These are phyloP conservation scores for Cryptotermes secundus DNA, from an alignment of 1,140 invertebrate species.

Conservation along the genomic window DNA sequence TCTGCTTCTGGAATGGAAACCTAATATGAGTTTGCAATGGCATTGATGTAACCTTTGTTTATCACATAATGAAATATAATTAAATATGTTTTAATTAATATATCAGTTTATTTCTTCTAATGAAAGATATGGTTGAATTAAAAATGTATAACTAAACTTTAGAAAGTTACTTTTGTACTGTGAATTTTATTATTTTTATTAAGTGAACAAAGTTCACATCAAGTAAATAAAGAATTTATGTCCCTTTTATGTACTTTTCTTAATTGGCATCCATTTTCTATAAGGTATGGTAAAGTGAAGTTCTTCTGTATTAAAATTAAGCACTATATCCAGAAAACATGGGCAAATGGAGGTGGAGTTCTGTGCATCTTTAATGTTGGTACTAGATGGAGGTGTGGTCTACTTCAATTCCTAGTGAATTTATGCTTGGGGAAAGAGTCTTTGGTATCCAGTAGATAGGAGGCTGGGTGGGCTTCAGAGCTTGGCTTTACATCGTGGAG, in stretches of 20 bases:
- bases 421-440: too few species aligned
- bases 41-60: constrained; percentile 4
- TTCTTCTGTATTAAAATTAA: too few species aligned
- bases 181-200: constrained; percentile 32
- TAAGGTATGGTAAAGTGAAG: neutral
- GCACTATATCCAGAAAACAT: too few species aligned
- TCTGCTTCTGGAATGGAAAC: neutral
- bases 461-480: too few species aligned
- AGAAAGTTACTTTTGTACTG: constrained; percentile 30
- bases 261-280: constrained; percentile 41
- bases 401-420: too few species aligned
- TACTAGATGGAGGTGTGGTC: too few species aligned
- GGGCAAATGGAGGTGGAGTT: too few species aligned
- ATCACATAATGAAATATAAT: neutral
- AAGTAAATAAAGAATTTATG: constrained; percentile 31
- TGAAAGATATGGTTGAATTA: constrained; percentile 18
- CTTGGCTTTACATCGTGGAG: too few species aligned
- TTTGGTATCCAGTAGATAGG: too few species aligned
- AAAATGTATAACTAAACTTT: constrained; percentile 27
- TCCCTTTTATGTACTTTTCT: constrained; percentile 36
- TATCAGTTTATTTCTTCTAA: constrained; percentile 27
- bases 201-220: constrained; percentile 30
- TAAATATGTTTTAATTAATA: constrained; percentile 28
- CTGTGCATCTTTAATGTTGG: too few species aligned
- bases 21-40: neutral